Conservation (phyloP, 1,140 invertebrate genomes). For the Zaprionus gabonicus region DNA sequence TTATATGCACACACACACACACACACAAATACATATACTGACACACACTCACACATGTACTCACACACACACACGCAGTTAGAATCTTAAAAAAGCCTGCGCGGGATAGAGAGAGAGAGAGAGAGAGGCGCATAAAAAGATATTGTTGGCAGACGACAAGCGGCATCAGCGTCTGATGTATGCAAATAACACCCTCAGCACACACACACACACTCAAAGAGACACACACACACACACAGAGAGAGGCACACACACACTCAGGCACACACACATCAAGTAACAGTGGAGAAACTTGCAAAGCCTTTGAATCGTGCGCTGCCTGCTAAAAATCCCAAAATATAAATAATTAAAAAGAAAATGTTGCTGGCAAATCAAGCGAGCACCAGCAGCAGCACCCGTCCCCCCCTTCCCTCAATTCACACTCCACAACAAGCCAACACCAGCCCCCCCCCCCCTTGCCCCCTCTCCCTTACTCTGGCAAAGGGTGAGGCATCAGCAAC, state of each 20-base stretch:
- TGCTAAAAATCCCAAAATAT: slow-evolving; percentile 82
- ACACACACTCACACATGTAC: background rate
- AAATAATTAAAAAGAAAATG: slow-evolving; percentile 83
- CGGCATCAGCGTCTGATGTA: slow-evolving; percentile 62
- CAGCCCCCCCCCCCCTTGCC: background rate
- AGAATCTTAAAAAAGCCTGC: background rate
- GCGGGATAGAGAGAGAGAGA: background rate
- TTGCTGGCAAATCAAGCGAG: slow-evolving; percentile 79
- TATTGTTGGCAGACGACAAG: slow-evolving; percentile 60
- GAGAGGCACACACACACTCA: slow-evolving; percentile 6
- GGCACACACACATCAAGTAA: slow-evolving; percentile 11
- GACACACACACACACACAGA: slow-evolving; percentile 32
- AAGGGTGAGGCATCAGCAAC: background rate
- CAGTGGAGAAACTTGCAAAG: slow-evolving; percentile 50
- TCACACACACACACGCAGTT: background rate
- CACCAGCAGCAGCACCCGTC: slow-evolving; percentile 15
- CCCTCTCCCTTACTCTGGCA: background rate
- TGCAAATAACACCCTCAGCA: slow-evolving; percentile 74
- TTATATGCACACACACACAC: slow-evolving; percentile 6
- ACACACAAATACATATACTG: background rate
- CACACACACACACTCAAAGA: slow-evolving; percentile 19
- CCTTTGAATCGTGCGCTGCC: slow-evolving; percentile 70
- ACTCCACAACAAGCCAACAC: background rate
- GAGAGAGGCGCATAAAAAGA: slow-evolving; percentile 68
- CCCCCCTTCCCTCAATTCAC: background rate